These are phyloP conservation scores for Phylloscopus collybita DNA, from an alignment of 2,797 vertebrate genomes.

Conservation along the genomic window DNA sequence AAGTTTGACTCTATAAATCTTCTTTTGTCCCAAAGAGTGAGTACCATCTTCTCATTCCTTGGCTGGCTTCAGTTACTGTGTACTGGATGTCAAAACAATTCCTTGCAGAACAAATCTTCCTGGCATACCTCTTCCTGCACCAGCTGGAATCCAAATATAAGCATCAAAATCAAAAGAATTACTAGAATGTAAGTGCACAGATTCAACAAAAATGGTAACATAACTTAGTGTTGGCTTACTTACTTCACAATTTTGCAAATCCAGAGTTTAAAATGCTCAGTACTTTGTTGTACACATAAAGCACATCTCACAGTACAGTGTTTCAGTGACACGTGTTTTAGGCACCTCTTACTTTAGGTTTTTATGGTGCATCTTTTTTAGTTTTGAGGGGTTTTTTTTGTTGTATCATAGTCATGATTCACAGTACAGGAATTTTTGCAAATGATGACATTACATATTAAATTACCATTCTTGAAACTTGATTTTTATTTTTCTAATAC, in stretches of 20 bases:
- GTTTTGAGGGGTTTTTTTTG: background rate
- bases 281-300: background rate
- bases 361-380: background rate
- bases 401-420: background rate
- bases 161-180: background rate
- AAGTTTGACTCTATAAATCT: background rate
- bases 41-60: background rate
- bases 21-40: background rate
- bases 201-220: background rate
- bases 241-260: background rate
- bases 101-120: background rate
- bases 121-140: background rate
- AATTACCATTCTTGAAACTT: background rate
- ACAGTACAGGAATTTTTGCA: background rate
- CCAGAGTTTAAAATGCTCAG: background rate
- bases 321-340: background rate
- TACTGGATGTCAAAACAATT: background rate
- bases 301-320: rapidly evolving
- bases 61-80: background rate
- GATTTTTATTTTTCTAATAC: background rate
- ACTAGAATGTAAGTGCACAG: background rate
- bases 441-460: background rate
- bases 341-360: background rate
- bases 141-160: background rate
- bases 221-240: background rate